Evolutionary conservation across 2,888 invertebrate genomes (phyloP).

Genomic region (Sialis fuliginosa): DNA sequence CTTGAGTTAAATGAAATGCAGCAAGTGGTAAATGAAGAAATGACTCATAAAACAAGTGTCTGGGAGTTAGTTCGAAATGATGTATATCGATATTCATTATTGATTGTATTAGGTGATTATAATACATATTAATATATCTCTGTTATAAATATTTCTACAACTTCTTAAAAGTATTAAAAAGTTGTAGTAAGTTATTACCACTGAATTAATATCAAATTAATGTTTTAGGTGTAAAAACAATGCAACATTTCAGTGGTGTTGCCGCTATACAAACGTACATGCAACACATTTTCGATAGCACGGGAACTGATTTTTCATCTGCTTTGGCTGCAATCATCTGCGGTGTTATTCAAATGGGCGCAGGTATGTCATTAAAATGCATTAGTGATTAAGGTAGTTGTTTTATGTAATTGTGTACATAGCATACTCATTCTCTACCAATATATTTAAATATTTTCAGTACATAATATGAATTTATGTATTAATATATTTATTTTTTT

Average conservation of each 20-base stretch:
- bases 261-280: conserved; percentile 23
- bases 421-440: no score
- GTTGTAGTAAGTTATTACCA: no score
- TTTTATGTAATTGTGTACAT: no score
- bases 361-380: conserved; percentile 12
- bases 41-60: conserved; percentile 31
- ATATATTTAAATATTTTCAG: no score
- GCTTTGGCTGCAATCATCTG: conserved; percentile 17
- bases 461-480: no score
- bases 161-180: no score
- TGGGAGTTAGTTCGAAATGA: conserved; percentile 31
- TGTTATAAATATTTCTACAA: no score
- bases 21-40: conserved; percentile 29
- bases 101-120: conserved; percentile 9
- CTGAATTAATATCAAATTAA: no score
- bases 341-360: conserved; percentile 18
- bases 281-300: conserved; percentile 20
- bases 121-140: no score
- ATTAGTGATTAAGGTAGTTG: no score
- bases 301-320: conserved; percentile 15
- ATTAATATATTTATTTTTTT: no score
- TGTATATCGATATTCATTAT: conserved; percentile 27
- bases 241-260: conserved; percentile 22
- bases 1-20: conserved; percentile 23
- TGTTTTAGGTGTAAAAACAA: conserved; percentile 19